A percentile compares a stretch with the other conserved stretches of the same genome.
Conservation (phyloP, 2,888 invertebrate genomes). For the Thysanoteuthis rhombus region DNA sequence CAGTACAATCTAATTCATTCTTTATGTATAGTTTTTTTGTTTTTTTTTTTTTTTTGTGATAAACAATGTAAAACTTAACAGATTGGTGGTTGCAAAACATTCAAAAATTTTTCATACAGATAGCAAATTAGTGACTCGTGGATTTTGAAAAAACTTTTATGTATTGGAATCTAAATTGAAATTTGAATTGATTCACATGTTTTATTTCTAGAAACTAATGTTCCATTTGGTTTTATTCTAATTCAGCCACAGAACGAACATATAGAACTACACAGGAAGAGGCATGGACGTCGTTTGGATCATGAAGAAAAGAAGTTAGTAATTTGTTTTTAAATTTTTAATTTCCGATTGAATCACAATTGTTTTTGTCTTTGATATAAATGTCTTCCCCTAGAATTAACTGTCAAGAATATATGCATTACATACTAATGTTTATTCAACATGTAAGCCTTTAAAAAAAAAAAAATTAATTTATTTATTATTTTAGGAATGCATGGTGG, state of each 20-base stretch:
- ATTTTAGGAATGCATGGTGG: too few species aligned
- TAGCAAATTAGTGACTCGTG: too few species aligned
- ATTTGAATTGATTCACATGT: not conserved
- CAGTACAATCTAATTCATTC: too few species aligned
- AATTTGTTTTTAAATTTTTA: not conserved
- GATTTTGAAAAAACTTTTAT: too few species aligned
- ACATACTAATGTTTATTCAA: not conserved
- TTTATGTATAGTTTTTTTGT: too few species aligned
- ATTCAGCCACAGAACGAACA: constrained; percentile 90
- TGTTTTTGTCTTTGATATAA: not conserved
- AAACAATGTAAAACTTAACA: too few species aligned
- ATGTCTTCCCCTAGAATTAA: not conserved
- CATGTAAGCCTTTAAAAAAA: not conserved
- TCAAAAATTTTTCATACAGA: too few species aligned
- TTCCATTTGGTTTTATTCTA: not conserved
- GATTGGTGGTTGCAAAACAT: too few species aligned
- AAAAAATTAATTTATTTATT: not conserved
- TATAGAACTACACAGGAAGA: constrained; percentile 95
- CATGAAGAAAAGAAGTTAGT: constrained; percentile 89
- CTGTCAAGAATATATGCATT: not conserved
- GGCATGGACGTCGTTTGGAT: constrained; percentile 94
- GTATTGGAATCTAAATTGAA: too few species aligned
- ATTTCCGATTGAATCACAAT: not conserved
- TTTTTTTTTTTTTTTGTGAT: too few species aligned
- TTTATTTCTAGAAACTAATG: not conserved